Evolutionary conservation across 1,140 invertebrate genomes (phyloP), one percentile per base, ranked within the genome.

Genomic region (Calliphora vicina): DNA sequence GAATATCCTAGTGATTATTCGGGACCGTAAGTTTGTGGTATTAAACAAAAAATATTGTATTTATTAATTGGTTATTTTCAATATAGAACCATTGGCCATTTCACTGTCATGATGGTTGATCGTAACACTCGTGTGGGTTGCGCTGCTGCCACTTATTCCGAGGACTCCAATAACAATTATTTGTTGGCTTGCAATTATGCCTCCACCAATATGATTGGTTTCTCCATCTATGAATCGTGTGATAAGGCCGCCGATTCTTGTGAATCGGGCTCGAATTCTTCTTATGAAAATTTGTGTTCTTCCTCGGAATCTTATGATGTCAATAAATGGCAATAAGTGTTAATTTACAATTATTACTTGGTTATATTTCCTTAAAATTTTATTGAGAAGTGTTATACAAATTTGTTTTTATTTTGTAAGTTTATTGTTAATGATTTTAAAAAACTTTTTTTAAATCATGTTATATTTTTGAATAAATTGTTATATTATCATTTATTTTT

Each of bases 21-120:
- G 1, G 81, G 26, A n/a, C 2, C 25, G 50, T 83, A 43, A 83
- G 82, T 83, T 20, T n/a, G n/a, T n/a, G n/a, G n/a, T n/a, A n/a
- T n/a, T n/a, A n/a, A n/a, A n/a, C n/a, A n/a, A n/a, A n/a, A n/a
- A 17, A 25, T n/a, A 6, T 57, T 17, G 15, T n/a, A n/a, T 13
- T 5, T 15, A 0, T n/a, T 23, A 27, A 20, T 83, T 29, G 10
- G 42, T 73, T 26, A 15, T 81, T 8, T 81, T 15, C 15, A 9
- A 61, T 78, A 27, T 35, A 88, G 87, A 2, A 82, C 84, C 4
- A 88, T 88, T 26, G 87, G 87, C 0, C 87, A 88, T 50, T 88
- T 88, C 3, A 87, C 87, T 8, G 86, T 85, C 8, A 88, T 88
- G 87, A 84, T 87, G 26, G 87, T 87, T 29, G 88, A 87, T 29